Conservation (phyloP, 2,113 vertebrate species). For the Tyrannus savana region DNA sequence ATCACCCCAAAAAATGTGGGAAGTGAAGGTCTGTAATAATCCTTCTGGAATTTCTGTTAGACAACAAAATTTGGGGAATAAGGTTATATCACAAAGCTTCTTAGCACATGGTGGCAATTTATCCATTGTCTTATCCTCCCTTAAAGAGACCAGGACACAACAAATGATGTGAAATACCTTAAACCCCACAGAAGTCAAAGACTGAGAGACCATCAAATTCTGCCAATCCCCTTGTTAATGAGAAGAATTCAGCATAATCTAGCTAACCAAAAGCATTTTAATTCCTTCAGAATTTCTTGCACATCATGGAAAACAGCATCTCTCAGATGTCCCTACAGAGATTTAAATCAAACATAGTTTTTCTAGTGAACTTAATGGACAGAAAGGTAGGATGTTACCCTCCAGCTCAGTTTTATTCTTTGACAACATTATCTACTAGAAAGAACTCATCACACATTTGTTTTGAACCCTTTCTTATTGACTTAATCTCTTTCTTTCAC, state of each 20-base stretch:
- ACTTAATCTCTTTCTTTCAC: neutral
- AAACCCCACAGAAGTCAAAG: neutral
- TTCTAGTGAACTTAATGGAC: neutral
- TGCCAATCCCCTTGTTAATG: neutral
- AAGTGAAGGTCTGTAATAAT: neutral
- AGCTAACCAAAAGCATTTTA: neutral
- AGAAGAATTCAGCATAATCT: neutral
- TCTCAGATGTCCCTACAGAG: neutral
- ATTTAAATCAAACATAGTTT: neutral
- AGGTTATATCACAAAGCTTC: neutral
- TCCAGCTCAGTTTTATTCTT: slow-evolving; percentile 16
- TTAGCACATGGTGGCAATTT: slow-evolving; percentile 3
- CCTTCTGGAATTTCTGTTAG: neutral
- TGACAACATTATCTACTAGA: neutral
- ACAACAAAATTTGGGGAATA: neutral
- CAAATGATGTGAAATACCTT: neutral
- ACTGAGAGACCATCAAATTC: neutral
- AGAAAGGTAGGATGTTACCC: neutral
- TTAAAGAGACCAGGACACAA: neutral
- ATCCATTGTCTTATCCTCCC: neutral
- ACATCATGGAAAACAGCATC: neutral
- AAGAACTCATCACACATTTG: neutral
- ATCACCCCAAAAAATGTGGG: neutral
- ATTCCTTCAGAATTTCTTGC: neutral
- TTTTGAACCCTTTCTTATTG: neutral